Evolutionary conservation across 64 coral and sea anemone species (phyloP).

Genomic region (Montipora efflorescens): DNA sequence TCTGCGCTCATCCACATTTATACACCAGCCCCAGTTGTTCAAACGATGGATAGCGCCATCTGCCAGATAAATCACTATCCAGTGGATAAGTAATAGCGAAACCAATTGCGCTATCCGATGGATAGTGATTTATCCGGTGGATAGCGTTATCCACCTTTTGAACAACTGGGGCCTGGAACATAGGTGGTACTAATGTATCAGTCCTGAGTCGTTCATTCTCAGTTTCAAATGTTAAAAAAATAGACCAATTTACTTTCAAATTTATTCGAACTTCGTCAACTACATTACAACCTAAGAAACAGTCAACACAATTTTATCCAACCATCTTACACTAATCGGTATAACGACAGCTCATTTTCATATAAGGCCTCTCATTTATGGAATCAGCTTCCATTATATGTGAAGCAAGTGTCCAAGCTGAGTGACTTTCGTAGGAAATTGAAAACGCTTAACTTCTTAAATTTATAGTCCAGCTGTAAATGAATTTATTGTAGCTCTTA

Average conservation of each 20-base stretch:
- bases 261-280: not conserved
- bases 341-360: not conserved
- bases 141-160: too few relatives aligned
- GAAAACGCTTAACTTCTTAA: not conserved
- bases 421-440: not conserved
- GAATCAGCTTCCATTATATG: not conserved
- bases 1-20: not conserved
- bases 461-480: too few relatives aligned
- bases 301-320: not conserved
- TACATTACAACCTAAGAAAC: not conserved
- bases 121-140: too few relatives aligned
- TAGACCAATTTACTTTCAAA: not conserved
- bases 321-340: not conserved
- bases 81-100: too few relatives aligned
- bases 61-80: too few relatives aligned
- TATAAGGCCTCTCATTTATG: not conserved
- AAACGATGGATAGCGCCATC: too few relatives aligned
- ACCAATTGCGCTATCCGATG: too few relatives aligned
- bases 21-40: too few relatives aligned
- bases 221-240: not conserved
- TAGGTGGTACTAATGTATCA: not conserved
- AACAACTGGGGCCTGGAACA: too few relatives aligned
- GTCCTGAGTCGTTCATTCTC: not conserved
- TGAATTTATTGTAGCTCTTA: too few relatives aligned
- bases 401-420: not conserved